Conservation (phyloP, 2,797 vertebrate genomes). For the Alosa sapidissima region DNA sequence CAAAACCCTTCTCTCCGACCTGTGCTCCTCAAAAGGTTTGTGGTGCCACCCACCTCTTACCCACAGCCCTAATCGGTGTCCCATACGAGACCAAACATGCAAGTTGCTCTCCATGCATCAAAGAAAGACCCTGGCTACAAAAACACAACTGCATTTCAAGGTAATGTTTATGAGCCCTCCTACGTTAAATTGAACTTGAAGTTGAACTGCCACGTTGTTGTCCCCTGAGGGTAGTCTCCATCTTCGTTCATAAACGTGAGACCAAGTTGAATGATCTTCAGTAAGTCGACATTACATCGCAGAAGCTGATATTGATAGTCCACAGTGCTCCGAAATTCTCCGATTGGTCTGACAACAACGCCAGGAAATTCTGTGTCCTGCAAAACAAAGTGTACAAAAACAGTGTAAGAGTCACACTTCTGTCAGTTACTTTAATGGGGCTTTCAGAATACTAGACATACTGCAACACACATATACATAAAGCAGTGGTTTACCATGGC, state of each 20-base stretch:
- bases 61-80: too few relatives aligned
- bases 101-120: background rate
- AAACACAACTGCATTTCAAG: background rate
- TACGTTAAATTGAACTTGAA: slow-evolving; percentile 99
- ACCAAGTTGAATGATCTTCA: slow-evolving; percentile 98
- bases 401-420: background rate
- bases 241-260: slow-evolving; percentile 97
- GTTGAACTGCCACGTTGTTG: slow-evolving; percentile 98
- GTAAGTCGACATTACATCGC: slow-evolving; percentile 93
- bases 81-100: background rate
- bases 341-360: slow-evolving; percentile 93
- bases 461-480: background rate
- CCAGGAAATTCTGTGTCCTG: slow-evolving; percentile 98
- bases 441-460: too few relatives aligned
- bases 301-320: slow-evolving; percentile 98
- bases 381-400: background rate
- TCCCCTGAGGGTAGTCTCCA: slow-evolving; percentile 90
- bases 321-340: slow-evolving; percentile 96
- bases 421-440: too few relatives aligned
- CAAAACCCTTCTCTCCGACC: background rate
- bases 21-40: background rate
- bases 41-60: background rate
- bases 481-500: slow-evolving; percentile 83
- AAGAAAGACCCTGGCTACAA: background rate
- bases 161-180: slow-evolving; percentile 44